phyloP scores from a whole-genome alignment of 2,113 vertebrate genomes.

The Tachycineta bicolor region DNA sequence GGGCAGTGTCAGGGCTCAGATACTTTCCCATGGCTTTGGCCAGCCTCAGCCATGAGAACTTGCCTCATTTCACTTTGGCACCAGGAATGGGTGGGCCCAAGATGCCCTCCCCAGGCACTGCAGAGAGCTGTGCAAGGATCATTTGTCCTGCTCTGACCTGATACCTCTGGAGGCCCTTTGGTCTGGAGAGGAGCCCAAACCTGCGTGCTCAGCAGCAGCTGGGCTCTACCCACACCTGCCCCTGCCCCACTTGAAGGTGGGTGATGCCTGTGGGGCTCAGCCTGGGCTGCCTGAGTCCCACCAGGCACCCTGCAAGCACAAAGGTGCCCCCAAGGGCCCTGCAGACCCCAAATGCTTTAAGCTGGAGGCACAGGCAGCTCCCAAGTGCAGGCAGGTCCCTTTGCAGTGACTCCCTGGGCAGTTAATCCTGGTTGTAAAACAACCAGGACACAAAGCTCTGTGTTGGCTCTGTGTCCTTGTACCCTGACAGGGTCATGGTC shows the following conservation, averaged over 20 bases:
- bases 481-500: background rate
- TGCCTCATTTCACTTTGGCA: background rate
- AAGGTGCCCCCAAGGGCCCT: background rate
- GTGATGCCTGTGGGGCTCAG: background rate
- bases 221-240: background rate
- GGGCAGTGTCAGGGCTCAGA: rapidly evolving
- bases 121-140: background rate
- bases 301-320: background rate
- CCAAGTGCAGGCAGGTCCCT: background rate
- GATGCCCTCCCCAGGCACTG: background rate
- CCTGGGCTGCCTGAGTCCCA: background rate
- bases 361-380: background rate
- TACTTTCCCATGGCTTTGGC: background rate
- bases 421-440: background rate
- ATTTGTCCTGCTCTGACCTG: background rate
- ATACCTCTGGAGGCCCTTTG: background rate
- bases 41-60: background rate
- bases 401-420: background rate
- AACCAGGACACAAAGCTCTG: background rate
- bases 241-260: background rate
- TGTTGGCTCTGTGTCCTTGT: background rate
- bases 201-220: background rate
- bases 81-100: background rate
- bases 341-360: background rate
- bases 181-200: background rate